phyloP scores from a whole-genome alignment of 1,140 invertebrate genomes.

The Lepidotrigona ventralis region DNA sequence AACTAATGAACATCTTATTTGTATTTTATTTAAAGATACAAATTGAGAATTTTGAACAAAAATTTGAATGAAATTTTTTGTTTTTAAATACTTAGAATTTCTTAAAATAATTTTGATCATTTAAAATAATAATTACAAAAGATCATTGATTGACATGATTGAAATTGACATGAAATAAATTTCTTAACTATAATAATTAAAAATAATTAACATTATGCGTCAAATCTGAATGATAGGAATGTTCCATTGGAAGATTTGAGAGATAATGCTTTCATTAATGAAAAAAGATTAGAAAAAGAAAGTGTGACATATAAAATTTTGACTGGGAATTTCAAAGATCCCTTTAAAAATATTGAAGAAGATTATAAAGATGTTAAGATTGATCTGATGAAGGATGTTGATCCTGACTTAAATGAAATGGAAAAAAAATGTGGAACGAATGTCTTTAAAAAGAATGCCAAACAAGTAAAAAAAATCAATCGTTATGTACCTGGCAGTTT shows the following conservation, averaged over 20 bases:
- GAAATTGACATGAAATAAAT: neutral
- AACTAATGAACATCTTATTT: too few relatives aligned
- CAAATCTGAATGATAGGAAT: slow-evolving; percentile 46
- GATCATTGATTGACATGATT: neutral
- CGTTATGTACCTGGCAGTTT: slow-evolving; percentile 63
- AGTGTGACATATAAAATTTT: slow-evolving; percentile 65
- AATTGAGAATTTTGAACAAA: too few relatives aligned
- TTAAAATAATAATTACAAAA: neutral
- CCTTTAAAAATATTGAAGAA: slow-evolving; percentile 56
- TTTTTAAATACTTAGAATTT: neutral
- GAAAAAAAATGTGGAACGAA: neutral
- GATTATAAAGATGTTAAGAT: slow-evolving; percentile 51
- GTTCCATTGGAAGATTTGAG: slow-evolving; percentile 62
- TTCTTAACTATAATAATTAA: neutral
- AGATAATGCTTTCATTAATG: slow-evolving; percentile 61
- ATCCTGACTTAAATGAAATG: slow-evolving; percentile 12
- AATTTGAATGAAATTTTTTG: neutral
- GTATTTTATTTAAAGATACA: too few relatives aligned
- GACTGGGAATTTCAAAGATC: slow-evolving; percentile 56
- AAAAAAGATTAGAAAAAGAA: slow-evolving; percentile 60
- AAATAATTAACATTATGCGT: neutral
- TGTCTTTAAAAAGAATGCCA: neutral
- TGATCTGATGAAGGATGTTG: slow-evolving; percentile 19
- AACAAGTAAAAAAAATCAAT: neutral
- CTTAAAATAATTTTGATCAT: neutral